Evolutionary conservation across 2,797 vertebrate species (phyloP).

Genomic region (Squalus acanthias): DNA sequence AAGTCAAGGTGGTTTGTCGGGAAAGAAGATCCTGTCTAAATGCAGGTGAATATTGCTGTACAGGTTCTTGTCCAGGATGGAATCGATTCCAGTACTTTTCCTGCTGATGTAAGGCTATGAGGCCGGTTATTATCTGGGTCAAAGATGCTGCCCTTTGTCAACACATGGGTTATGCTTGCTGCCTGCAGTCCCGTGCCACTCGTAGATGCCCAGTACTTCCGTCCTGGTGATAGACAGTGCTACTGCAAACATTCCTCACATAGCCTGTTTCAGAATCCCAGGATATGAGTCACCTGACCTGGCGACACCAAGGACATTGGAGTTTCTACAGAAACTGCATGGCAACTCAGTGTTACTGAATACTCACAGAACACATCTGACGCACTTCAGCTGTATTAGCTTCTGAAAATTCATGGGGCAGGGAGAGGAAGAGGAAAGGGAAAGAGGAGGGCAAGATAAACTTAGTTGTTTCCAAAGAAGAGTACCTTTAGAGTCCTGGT

Average conservation of each 20-base stretch:
- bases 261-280: neutral
- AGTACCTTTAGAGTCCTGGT: conserved; percentile 93
- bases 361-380: neutral
- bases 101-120: neutral
- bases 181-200: neutral
- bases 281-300: neutral
- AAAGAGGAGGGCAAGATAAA: neutral
- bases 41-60: neutral
- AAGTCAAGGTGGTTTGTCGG: neutral
- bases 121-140: neutral
- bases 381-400: neutral
- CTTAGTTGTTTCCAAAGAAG: neutral
- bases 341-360: neutral
- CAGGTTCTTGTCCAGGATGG: neutral
- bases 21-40: neutral
- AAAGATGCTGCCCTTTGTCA: neutral
- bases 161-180: neutral
- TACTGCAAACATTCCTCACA: neutral
- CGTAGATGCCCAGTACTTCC: too few species aligned
- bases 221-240: neutral
- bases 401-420: neutral
- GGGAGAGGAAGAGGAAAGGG: neutral
- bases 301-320: neutral
- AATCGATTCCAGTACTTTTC: neutral
- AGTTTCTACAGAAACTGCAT: neutral